Base-by-base conservation (phyloP, 2,888 invertebrate genomes). In the Meta bourneti region DNA sequence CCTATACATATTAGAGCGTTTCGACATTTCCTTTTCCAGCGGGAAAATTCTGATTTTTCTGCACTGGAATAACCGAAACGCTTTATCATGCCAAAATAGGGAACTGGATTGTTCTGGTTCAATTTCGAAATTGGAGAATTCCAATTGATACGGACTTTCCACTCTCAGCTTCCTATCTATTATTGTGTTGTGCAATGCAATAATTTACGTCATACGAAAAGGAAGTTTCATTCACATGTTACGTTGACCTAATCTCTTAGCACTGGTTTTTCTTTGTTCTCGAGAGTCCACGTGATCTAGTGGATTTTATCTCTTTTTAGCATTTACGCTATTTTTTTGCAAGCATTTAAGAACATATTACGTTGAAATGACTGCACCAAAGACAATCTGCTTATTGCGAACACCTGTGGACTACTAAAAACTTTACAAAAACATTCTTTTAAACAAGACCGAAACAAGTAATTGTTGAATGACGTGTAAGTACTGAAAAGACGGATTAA, bases 121-220 rank as follows among this genome's bases (percentile, higher is more conserved):
- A 9, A 20, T 82, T 52, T 49, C 72, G 82, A 82, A 82, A 72
- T 82, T 82, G 51, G 51, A 82, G 82, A 52, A 82, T 82, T 19
- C 34, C 19, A 52, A 51, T 34, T 20, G 49, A 51, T 34, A 69
- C 16, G 79, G 79, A 7, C 34, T 80, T 80, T 48, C 81, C 70
- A 71, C n/a, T 34, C 52, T 19, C 13, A 48, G 78, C 34, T 9
- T 70, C 49, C 72, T 71, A 52, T 72, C 80, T 69, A 20, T 19
- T 80, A 16, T 0, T 34, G 34, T 34, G 34, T 82, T 72, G 9
- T 72, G 61, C 49, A 81, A 81, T n/a, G 49, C 11, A 19, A 16
- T 75, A 20, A 70, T 81, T 81, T 48, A 82, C 82, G 82, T 82
- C 52, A 82, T 9, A 48, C 16, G 61, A 82, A 9, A 34, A 6